A percentile compares a stretch with the other conserved stretches of the same genome.
Conservation (phyloP, 2,113 vertebrate genomes). For the Sinocyclocheilus anshuiensis region DNA sequence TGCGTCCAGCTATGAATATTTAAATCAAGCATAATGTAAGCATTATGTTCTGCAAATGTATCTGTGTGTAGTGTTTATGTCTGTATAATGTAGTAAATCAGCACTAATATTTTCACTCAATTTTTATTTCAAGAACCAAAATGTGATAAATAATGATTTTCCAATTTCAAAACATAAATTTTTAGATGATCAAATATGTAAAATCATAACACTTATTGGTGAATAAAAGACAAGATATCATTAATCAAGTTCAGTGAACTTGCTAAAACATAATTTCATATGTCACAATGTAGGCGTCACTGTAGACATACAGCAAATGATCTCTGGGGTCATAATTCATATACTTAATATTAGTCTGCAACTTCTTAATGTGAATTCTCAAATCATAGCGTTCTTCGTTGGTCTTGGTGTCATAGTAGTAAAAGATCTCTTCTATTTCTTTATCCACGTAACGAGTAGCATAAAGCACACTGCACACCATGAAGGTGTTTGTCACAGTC, state of each 20-base stretch:
- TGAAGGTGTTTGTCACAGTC: constrained; percentile 73
- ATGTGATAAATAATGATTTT: not conserved
- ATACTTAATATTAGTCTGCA: constrained; percentile 66
- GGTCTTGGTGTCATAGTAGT: constrained; percentile 69
- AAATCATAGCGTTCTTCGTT: constrained; percentile 67
- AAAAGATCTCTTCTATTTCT: constrained; percentile 74
- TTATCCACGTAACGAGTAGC: constrained; percentile 67
- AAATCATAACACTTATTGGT: not conserved
- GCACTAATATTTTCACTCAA: not conserved
- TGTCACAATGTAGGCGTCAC: constrained; percentile 51
- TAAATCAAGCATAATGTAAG: too few relatives aligned
- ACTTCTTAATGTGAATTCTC: constrained; percentile 67
- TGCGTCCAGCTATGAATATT: too few relatives aligned
- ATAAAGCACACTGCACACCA: constrained; percentile 75
- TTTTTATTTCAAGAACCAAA: not conserved
- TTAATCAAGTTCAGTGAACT: not conserved
- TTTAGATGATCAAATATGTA: not conserved
- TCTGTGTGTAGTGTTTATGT: too few relatives aligned
- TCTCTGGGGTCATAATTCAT: constrained; percentile 77
- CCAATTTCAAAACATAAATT: not conserved
- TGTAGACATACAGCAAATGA: constrained; percentile 69
- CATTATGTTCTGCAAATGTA: too few relatives aligned
- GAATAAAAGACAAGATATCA: not conserved
- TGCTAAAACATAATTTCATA: constrained; percentile 38
- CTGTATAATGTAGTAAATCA: not conserved